phyloP scores from a whole-genome alignment of 2,888 invertebrate species.

The Anarsia innoxiella region DNA sequence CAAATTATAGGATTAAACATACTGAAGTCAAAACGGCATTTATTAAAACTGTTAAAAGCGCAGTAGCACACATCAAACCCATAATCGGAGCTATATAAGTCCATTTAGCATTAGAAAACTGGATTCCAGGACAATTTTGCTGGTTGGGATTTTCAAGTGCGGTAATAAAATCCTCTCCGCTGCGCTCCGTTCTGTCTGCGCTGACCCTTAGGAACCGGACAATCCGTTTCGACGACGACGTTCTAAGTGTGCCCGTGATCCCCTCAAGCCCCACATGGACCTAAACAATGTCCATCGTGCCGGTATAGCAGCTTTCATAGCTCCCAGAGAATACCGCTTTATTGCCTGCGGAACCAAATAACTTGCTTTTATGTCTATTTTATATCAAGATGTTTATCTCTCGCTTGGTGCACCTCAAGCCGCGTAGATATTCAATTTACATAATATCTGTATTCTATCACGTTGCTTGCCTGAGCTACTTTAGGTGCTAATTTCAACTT shows the following conservation, averaged over 20 bases:
- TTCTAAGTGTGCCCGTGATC: conserved; percentile 15
- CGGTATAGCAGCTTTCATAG: conserved; percentile 57
- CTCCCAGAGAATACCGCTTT: conserved; percentile 56
- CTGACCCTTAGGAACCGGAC: too few relatives aligned
- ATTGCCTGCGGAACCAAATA: conserved; percentile 68
- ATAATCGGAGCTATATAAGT: too few relatives aligned
- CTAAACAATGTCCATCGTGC: conserved; percentile 20
- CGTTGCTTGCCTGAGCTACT: too few relatives aligned
- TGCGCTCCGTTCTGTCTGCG: too few relatives aligned
- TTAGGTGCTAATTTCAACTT: neutral
- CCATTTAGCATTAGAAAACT: too few relatives aligned
- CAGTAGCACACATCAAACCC: too few relatives aligned
- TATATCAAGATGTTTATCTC: conserved; percentile 54
- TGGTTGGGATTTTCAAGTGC: too few relatives aligned
- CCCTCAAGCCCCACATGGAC: conserved; percentile 18
- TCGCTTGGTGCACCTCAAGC: conserved; percentile 18
- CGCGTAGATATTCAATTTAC: conserved; percentile 13
- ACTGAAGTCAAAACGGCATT: too few relatives aligned
- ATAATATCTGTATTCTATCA: conserved; percentile 14
- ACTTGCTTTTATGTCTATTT: conserved; percentile 58
- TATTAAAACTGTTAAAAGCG: too few relatives aligned
- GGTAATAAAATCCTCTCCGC: too few relatives aligned
- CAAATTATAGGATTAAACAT: too few relatives aligned
- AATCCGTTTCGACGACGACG: conserved; percentile 8
- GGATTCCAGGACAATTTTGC: too few relatives aligned